Evolutionary conservation across 1,140 invertebrate genomes (phyloP), one percentile per base, ranked within the genome.

Genomic region (Polyergus mexicanus): DNA sequence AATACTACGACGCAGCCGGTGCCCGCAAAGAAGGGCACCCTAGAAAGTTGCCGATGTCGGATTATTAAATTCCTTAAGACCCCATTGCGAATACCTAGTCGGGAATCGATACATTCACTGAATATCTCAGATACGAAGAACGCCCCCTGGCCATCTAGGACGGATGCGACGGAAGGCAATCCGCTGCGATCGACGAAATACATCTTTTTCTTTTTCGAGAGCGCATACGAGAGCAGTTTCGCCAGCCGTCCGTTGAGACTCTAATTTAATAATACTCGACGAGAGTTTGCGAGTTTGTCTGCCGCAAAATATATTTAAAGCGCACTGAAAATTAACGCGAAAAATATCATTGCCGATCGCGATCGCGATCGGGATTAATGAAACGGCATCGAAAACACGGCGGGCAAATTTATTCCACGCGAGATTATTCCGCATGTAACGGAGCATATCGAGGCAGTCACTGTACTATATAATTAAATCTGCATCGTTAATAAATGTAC

Each of bases 21-120:
- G 62, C n/a, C 84, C 83, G 80, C 89, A 91, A 91, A 91, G 89
- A 91, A 91, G 71, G 66, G 89, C 74, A 68, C 63, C 80, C 74
- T 66, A 68, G 92, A 94, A 94, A 94, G 92, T 94, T 94, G 92
- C 91, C 92, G 92, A 94, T 92, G 91, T 58, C 92, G 91, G 94
- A 94, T 95, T 95, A 95, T 95, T 95, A 95, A 95, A 95, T 95
- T 95, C 94, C 94, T 95, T 91, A 89, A 93, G 92, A 93, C 90
- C 93, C 93, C 90, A 93, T 94, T 93, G 92, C 89, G 90, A 94
- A 94, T 95, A 94, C 92, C 93, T 94, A 93, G 92, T 94, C 85
- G 87, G 76, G 88, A 94, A 95, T 95, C 94, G 94, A 95, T 95
- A 94, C 94, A 95, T 94, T 94, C 93, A 88, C 92, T 94, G 93